Percentiles rank a stretch among this genome's conserved stretches.
Evolutionary conservation across 2,113 vertebrate genomes (phyloP).

Genomic region (Acanthochromis polyacanthus): DNA sequence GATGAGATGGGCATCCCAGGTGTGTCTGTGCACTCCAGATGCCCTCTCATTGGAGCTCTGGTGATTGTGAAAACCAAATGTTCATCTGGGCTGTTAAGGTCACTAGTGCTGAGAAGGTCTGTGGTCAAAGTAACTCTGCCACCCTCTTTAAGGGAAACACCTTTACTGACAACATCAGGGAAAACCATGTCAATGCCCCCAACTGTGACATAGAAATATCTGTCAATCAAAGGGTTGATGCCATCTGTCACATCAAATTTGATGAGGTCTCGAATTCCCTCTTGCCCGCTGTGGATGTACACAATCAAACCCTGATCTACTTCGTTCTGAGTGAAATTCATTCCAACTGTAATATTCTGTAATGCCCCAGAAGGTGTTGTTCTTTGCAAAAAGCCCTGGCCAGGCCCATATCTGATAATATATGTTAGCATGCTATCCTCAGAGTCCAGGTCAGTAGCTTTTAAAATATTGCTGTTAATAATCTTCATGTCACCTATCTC

Average conservation of each 20-base stretch:
- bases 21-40: constrained; percentile 93
- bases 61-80: constrained; percentile 95
- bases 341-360: constrained; percentile 91
- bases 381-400: constrained; percentile 90
- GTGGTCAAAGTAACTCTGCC: constrained; percentile 94
- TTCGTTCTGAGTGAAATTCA: constrained; percentile 97
- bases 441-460: constrained; percentile 95
- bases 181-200: constrained; percentile 93
- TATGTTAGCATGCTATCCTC: constrained; percentile 91
- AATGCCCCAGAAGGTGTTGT: constrained; percentile 76
- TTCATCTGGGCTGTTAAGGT: constrained; percentile 96
- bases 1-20: constrained; percentile 89
- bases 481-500: constrained; percentile 91
- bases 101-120: constrained; percentile 95
- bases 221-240: constrained; percentile 93
- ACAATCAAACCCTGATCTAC: constrained; percentile 89
- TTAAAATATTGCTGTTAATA: constrained; percentile 89
- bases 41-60: constrained; percentile 90
- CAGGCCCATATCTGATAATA: constrained; percentile 89
- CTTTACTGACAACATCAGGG: constrained; percentile 94
- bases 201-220: constrained; percentile 95
- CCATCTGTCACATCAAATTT: constrained; percentile 98
- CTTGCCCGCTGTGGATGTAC: constrained; percentile 90
- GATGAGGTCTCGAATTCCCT: constrained; percentile 93
- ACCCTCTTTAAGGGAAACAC: constrained; percentile 95